These are phyloP conservation scores for Pitangus sulphuratus DNA, from an alignment of 2,797 vertebrate genomes.

Conservation along the genomic window DNA sequence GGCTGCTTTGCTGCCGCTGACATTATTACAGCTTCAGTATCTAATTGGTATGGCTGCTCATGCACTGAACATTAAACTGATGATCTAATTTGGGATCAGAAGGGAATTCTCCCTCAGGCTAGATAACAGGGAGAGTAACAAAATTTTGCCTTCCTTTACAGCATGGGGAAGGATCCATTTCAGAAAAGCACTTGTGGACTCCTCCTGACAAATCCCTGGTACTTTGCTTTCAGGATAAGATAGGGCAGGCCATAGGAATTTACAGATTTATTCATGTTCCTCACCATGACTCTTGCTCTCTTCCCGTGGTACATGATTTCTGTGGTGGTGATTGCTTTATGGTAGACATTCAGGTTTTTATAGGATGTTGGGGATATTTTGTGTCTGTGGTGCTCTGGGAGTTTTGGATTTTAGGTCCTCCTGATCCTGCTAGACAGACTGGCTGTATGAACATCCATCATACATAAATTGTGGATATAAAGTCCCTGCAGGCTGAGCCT, in stretches of 20 bases:
- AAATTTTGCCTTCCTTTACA: slow-evolving; percentile 9
- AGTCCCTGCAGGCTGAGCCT: neutral
- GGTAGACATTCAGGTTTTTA: slow-evolving; percentile 8
- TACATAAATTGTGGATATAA: neutral
- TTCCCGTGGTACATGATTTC: neutral
- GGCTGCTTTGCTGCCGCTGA: neutral
- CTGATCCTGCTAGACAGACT: neutral
- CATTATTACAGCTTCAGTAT: slow-evolving; percentile 33
- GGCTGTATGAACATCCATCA: neutral
- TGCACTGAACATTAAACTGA: slow-evolving; percentile 57
- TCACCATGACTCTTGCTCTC: neutral
- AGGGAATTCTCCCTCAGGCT: slow-evolving; percentile 61
- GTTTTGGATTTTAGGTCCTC: neutral
- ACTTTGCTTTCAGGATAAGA: neutral
- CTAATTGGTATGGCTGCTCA: slow-evolving; percentile 65
- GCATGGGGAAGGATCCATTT: neutral
- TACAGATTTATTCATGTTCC: neutral
- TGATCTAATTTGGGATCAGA: slow-evolving; percentile 68
- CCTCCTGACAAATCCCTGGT: neutral
- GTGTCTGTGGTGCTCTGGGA: neutral
- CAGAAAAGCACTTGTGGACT: neutral
- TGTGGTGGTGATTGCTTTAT: neutral
- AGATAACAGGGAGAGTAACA: slow-evolving; percentile 13
- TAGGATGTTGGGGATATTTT: slow-evolving; percentile 1
- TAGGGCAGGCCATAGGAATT: neutral